Conservation (phyloP, 2,797 vertebrate genomes). For the Gallinago nigripennis region DNA sequence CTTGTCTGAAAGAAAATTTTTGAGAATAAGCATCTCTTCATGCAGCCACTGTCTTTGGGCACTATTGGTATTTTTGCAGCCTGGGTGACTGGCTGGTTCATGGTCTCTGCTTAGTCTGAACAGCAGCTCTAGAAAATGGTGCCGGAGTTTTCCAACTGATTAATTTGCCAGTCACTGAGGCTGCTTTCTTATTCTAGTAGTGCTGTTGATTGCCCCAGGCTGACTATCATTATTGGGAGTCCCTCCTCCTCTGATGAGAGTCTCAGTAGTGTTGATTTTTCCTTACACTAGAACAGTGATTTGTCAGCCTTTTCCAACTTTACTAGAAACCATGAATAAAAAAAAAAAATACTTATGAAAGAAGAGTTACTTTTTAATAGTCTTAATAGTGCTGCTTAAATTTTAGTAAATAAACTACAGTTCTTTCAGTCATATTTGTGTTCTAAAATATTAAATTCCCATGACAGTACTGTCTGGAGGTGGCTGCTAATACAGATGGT, state of each 20-base stretch:
- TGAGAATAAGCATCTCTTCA: not conserved
- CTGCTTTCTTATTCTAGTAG: not conserved
- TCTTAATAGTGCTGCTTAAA: not conserved
- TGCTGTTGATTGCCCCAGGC: not conserved
- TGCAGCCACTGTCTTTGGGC: not conserved
- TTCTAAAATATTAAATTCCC: not conserved
- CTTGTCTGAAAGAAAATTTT: slow-evolving; percentile 80
- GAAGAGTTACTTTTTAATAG: not conserved
- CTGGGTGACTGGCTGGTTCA: not conserved
- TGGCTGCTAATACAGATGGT: not conserved
- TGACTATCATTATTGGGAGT: not conserved
- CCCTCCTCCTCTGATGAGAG: not conserved
- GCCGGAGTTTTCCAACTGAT: not conserved
- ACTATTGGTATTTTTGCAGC: not conserved
- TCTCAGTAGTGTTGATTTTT: not conserved
- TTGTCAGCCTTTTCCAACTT: not conserved
- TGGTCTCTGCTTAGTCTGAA: not conserved
- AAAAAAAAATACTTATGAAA: not conserved
- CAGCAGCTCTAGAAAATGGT: not conserved
- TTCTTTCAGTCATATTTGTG: not conserved
- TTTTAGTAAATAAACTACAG: not conserved
- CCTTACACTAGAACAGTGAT: not conserved
- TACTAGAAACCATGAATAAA: not conserved
- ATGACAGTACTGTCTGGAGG: not conserved
- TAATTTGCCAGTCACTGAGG: not conserved